Base-by-base conservation (phyloP, 2,888 invertebrate species). In the Tenthredo scrophulariae region DNA sequence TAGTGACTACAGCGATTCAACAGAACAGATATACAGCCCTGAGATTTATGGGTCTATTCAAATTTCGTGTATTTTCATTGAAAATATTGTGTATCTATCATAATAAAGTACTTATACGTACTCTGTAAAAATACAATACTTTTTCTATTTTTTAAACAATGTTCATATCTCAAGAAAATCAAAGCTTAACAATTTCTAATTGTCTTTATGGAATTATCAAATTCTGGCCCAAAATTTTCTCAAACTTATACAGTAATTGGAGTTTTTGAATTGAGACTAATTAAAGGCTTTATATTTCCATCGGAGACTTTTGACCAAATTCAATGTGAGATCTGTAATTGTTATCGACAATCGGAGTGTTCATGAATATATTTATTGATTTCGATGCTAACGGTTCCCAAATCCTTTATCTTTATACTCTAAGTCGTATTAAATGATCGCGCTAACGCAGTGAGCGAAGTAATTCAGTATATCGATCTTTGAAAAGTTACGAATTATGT, bases 21-120 rank as follows among this genome's bases (percentile, higher is more conserved):
- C n/a, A 0, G n/a, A 74, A 40, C 9, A 18, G 72, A 54, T 54
- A 40, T 18, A 40, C 18, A 74, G 29, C 6, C 15, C 29, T 22
- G 26, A 33, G 92, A 93, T 93, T n/a, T n/a, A 54, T 94, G 91
- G 92, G 89, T 18, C 5, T 67, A 29, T 33, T 29, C 10, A 33
- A 29, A 33, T 67, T 4, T 67, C n/a, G 54, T 54, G n/a, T n/a
- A n/a, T n/a, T 26, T 13, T 26, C 4, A 67, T 26, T 33, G 54
- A 7, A 54, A 54, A 54, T n/a, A 54, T 54, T 54, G n/a, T 54
- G 54, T 54, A 54, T 54, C n/a, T 54, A 54, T 54, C 2, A 7
- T 54, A n/a, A 54, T 54, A 54, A 54, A 54, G 54, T n/a, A n/a
- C 7, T n/a, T 7, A n/a, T n/a, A 54, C 54, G 54, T 54, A n/a